Percentiles rank a stretch among this genome's conserved stretches.
phyloP scores from a whole-genome alignment of 1,140 invertebrate species.

The Trigoniulus corallinus region DNA sequence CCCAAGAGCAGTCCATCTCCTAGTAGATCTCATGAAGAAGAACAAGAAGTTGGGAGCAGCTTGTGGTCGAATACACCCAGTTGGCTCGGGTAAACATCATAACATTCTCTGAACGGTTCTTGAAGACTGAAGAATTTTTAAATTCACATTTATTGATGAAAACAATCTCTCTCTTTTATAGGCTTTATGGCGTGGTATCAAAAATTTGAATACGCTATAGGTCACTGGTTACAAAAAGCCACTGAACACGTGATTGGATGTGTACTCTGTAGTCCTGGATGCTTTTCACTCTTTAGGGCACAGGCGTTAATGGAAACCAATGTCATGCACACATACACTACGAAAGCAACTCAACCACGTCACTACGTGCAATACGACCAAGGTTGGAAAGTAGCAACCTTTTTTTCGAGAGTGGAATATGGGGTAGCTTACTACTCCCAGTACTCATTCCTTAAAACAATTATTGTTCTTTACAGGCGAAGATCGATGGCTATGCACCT shows the following conservation, averaged over 20 bases:
- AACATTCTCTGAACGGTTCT: neutral
- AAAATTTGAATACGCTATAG: conserved; percentile 47
- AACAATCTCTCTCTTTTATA: conserved; percentile 10
- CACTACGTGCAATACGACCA: conserved; percentile 47
- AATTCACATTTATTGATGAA: neutral
- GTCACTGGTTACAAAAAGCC: conserved; percentile 49
- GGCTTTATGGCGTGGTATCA: conserved; percentile 44
- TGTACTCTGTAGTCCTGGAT: conserved; percentile 43
- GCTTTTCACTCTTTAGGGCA: conserved; percentile 39
- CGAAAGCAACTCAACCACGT: conserved; percentile 32
- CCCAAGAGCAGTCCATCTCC: conserved; percentile 31
- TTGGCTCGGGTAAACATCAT: conserved; percentile 25
- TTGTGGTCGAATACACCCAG: conserved; percentile 37
- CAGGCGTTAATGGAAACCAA: conserved; percentile 42
- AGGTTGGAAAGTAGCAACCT: conserved; percentile 23
- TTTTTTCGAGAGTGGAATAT: conserved; percentile 12
- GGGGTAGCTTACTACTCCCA: conserved; percentile 6
- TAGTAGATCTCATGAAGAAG: conserved; percentile 37
- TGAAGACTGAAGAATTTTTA: neutral
- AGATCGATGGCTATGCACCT: conserved; percentile 45
- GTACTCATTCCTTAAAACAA: neutral
- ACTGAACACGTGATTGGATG: conserved; percentile 48
- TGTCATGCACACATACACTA: conserved; percentile 40
- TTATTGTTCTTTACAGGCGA: conserved; percentile 28
- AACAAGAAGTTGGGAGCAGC: conserved; percentile 35